Evolutionary conservation across 2,888 invertebrate genomes (phyloP).

Genomic region (Pseudococcus viburni): DNA sequence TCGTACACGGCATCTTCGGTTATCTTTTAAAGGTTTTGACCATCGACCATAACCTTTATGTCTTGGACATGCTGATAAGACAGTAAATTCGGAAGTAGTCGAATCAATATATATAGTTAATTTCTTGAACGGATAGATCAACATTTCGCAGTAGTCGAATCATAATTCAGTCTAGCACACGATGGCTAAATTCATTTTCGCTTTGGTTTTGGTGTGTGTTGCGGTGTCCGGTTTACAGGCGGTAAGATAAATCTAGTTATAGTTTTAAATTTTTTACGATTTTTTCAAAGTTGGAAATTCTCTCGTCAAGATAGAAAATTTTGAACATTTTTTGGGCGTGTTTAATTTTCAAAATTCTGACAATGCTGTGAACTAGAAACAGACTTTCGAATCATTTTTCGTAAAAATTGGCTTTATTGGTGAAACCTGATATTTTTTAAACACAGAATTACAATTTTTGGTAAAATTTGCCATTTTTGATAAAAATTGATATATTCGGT

Average conservation of each 20-base stretch:
- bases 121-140: background rate
- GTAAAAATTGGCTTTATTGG: too few species aligned
- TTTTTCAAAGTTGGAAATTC: background rate
- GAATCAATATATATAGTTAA: conserved; percentile 12
- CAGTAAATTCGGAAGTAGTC: conserved; percentile 54
- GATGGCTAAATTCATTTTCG: conserved; percentile 37
- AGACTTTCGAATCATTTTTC: too few species aligned
- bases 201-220: conserved; percentile 28
- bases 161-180: background rate
- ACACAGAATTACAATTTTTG: too few species aligned
- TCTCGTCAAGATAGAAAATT: too few species aligned
- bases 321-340: too few species aligned
- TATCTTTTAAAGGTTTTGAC: conserved; percentile 62
- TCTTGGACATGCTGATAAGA: conserved; percentile 58
- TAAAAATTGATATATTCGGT: too few species aligned
- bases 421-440: too few species aligned
- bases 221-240: conserved; percentile 24
- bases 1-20: conserved; percentile 21
- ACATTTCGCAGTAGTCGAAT: conserved; percentile 43
- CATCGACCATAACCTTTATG: conserved; percentile 66
- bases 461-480: too few species aligned
- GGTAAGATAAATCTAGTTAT: conserved; percentile 38
- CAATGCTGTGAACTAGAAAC: too few species aligned
- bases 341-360: too few species aligned
- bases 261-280: background rate